Evolutionary conservation across 2,888 invertebrate species (phyloP).

Genomic region (Scaptomyza caliginosa): DNA sequence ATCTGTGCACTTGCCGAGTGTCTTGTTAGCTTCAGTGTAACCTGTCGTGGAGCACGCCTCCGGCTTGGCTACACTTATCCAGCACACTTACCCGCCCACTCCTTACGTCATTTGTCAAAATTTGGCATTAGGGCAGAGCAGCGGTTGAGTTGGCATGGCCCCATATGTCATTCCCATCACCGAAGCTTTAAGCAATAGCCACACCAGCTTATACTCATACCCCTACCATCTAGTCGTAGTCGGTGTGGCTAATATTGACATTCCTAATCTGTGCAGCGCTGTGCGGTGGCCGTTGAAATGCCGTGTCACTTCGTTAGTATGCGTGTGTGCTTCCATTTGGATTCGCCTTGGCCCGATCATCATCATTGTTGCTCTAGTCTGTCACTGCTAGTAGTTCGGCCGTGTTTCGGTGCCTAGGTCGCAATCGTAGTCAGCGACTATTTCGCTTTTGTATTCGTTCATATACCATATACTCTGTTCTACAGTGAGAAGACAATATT

Average conservation of each 20-base stretch:
- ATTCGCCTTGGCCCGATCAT: conserved; percentile 46
- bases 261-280: conserved; percentile 71
- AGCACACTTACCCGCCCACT: conserved; percentile 51
- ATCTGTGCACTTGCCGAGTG: conserved; percentile 24
- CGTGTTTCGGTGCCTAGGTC: neutral
- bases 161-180: conserved; percentile 11
- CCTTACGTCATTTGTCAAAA: conserved; percentile 76
- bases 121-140: conserved; percentile 26
- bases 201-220: conserved; percentile 10
- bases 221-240: neutral
- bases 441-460: conserved; percentile 31
- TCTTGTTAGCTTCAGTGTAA: conserved; percentile 56
- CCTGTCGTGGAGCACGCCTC: conserved; percentile 35
- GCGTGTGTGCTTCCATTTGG: conserved; percentile 71
- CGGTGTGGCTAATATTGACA: conserved; percentile 71
- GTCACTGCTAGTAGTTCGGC: neutral
- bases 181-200: conserved; percentile 7
- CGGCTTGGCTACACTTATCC: conserved; percentile 17
- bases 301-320: conserved; percentile 77
- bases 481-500: no score
- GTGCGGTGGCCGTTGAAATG: conserved; percentile 72
- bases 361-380: neutral
- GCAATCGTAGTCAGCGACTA: neutral
- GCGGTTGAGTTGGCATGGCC: neutral
- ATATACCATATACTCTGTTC: neutral